Conservation (phyloP, 2,113 vertebrate species). For the Podocnemis expansa region DNA sequence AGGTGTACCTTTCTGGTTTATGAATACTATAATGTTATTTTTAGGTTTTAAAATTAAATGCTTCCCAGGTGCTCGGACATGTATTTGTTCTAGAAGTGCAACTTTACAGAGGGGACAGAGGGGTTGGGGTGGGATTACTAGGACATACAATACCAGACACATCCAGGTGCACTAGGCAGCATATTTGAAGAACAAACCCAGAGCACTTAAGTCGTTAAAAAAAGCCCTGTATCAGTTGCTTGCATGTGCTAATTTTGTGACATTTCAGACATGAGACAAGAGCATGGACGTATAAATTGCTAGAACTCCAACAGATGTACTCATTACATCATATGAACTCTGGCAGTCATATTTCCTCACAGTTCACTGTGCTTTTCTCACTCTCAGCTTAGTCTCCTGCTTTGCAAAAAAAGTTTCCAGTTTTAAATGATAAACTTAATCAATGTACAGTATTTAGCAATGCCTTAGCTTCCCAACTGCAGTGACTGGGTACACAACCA, state of each 20-base stretch:
- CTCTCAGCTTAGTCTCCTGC: not conserved
- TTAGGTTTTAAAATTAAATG: not conserved
- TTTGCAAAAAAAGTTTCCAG: not conserved
- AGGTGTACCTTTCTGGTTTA: not conserved
- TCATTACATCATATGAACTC: not conserved
- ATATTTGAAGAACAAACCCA: not conserved
- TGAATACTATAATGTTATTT: not conserved
- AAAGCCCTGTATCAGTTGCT: not conserved
- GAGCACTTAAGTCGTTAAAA: rapidly evolving
- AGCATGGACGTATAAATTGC: rapidly evolving
- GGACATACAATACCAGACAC: not conserved
- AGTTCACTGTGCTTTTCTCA: not conserved
- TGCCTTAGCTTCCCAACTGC: rapidly evolving
- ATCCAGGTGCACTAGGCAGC: not conserved
- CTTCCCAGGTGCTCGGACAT: not conserved
- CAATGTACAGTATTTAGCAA: not conserved
- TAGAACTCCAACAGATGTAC: not conserved
- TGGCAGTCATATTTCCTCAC: not conserved
- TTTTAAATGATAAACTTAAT: not conserved
- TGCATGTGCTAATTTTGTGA: not conserved
- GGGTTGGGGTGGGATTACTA: not conserved
- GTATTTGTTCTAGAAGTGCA: not conserved
- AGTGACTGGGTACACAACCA: not conserved
- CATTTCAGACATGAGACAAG: not conserved
- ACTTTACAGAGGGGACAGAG: not conserved